Base-by-base conservation (phyloP, 2,113 vertebrate genomes). In the Pedetes capensis region DNA sequence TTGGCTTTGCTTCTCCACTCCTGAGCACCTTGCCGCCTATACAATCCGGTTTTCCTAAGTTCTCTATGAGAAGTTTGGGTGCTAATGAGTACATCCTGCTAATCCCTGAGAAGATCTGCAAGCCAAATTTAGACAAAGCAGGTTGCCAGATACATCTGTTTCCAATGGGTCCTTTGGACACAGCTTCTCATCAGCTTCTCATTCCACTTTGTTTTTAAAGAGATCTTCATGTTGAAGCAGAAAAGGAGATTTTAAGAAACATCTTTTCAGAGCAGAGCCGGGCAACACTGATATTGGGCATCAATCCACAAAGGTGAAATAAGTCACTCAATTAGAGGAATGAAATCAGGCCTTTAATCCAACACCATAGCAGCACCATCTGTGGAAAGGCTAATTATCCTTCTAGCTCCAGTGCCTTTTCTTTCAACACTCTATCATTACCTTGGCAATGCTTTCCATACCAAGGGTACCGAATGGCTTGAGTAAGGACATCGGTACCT, bases 301-400 rank as follows among this genome's bases (percentile, higher is more conserved):
- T 25, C 94, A 87, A 85, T 29, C 71, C 92, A 83, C 34, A 32
- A 82, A 96, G 84, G 25, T 71, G 83, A 75, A 84, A 44, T 96
- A 23, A 23, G 92, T 61, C 93, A 96, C 42, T 78, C 68, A 32
- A 37, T 32, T 39, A 93, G 34, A 95, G 84, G 44, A 87, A 90
- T 18, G 64, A 57, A 72, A 88, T 29, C 61, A 83, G 83, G 64
- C 22, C 96, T 96, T 39, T 63, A 72, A 74, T 86, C 89, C 93
- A 61, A 42, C 25, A 76, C 32, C 95, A 95, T 1, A 69, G 93
- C 83, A 82, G 87, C 59, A 86, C 85, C 89, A 96, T 92, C 93
- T 97, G 93, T 66, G 78, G 89, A 91, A 69, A 72, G 2, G 55
- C 49, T 95, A 72, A 95, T 93, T 95, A 97, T 2, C 83, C 69